phyloP scores from a whole-genome alignment of 2,888 invertebrate species.

The Protodeltote pygarga region DNA sequence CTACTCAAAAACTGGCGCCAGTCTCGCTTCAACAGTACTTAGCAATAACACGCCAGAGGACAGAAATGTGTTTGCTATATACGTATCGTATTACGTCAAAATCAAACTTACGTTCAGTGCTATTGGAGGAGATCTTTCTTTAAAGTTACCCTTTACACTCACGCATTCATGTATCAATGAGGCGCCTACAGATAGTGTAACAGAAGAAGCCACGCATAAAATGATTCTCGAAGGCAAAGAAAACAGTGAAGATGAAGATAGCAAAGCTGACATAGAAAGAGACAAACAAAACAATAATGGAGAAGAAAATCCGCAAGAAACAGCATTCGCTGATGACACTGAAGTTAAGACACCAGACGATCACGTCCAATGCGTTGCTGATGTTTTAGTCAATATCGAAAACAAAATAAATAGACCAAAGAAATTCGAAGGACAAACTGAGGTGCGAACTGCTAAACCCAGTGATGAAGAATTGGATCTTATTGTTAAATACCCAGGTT shows the following conservation, averaged over 20 bases:
- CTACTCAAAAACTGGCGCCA: conserved; percentile 90
- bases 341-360: conserved; percentile 73
- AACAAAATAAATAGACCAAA: conserved; percentile 79
- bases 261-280: conserved; percentile 69
- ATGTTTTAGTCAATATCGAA: conserved; percentile 80
- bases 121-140: conserved; percentile 92
- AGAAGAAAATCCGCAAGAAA: conserved; percentile 59
- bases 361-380: conserved; percentile 74
- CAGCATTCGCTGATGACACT: conserved; percentile 59
- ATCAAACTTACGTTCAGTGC: conserved; percentile 93
- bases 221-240: conserved; percentile 82
- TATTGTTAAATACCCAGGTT: conserved; percentile 80
- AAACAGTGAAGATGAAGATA: conserved; percentile 78
- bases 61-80: conserved; percentile 95
- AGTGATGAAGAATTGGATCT: conserved; percentile 81
- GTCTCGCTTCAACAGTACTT: conserved; percentile 88
- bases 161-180: conserved; percentile 91
- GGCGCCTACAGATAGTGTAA: conserved; percentile 86
- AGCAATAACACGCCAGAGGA: conserved; percentile 89
- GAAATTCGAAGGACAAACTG: conserved; percentile 71
- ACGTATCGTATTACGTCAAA: conserved; percentile 96
- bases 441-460: conserved; percentile 70
- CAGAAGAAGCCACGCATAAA: conserved; percentile 80
- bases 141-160: conserved; percentile 93
- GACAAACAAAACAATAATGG: conserved; percentile 76